Conservation (phyloP, 64 coral and sea anemone species). For the Hydrozoanthus tunicans region DNA sequence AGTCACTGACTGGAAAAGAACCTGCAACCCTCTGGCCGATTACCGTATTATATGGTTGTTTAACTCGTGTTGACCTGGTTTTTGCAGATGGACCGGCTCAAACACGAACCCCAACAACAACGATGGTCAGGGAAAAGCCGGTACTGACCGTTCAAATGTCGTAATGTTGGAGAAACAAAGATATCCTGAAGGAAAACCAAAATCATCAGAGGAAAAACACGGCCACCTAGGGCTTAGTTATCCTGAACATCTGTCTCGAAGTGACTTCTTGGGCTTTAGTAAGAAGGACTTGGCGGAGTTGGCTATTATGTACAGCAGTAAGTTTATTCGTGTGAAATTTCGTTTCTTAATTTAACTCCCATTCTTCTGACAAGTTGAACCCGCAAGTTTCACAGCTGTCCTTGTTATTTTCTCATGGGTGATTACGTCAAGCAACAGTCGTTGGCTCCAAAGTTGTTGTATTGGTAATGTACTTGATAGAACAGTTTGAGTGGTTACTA, state of each 20-base stretch:
- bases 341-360: neutral
- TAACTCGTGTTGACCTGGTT: neutral
- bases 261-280: slow-evolving; percentile 79
- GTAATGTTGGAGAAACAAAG: slow-evolving; percentile 66
- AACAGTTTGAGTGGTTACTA: no score
- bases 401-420: no score
- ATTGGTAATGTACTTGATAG: no score
- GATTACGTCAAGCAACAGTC: no score
- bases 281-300: slow-evolving; percentile 68
- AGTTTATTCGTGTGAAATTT: neutral
- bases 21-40: no score
- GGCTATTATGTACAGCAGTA: slow-evolving; percentile 73
- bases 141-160: slow-evolving; percentile 89
- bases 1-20: no score
- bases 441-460: no score
- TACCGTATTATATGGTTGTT: no score
- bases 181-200: slow-evolving; percentile 52
- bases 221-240: slow-evolving; percentile 83
- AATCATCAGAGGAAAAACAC: slow-evolving; percentile 37
- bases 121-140: slow-evolving; percentile 93
- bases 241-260: slow-evolving; percentile 75
- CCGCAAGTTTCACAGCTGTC: no score
- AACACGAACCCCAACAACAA: slow-evolving; percentile 98
- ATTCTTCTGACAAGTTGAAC: no score
- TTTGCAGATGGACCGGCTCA: slow-evolving; percentile 89